Evolutionary conservation across 2,888 invertebrate species (phyloP), one percentile per base, ranked within the genome.

Genomic region (Isoperla grammatica): DNA sequence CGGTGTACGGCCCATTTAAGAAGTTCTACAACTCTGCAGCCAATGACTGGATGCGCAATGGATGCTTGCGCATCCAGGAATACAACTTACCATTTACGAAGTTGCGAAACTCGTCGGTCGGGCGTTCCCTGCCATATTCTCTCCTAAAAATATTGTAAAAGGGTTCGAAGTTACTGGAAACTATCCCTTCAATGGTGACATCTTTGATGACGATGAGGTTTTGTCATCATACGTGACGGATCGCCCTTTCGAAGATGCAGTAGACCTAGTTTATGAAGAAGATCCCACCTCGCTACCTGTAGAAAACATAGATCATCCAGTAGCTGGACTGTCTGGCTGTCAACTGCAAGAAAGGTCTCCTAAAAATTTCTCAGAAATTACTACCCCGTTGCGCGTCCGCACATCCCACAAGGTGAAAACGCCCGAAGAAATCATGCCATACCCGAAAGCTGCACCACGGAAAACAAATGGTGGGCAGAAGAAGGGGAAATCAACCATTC

Each of bases 131-230:
- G 6, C 15, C 20, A 15, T 4, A 49, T 49, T 49, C 35, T 11
- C 19, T 13, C 49, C 22, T 9, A 17, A 20, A 49, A 49, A 49
- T 8, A 49, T 49, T 49, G 23, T 23, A 15, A 13, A 15, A 49
- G 49, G 49, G 15, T 15, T 20, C 8, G 13, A 35, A 29, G 49
- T 49, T 6, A 29, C 19, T 23, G 49, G 49, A 15, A 49, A 13
- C 15, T 49, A 35, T 6, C 49, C 49, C 13, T 49, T 49, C 23
- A 49, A 49, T 19, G 4, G 13, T 13, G 35, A 49, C 8, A 13
- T 22, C 15, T 49, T 49, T 49, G 15, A 23, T 49, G 49, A 49
- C 20, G 49, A 49, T 49, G 49, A 49, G 20, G 15, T 49, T 49
- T 12, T 49, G 49, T 29, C 22, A 1, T 29, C 23, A 15, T 49